These are phyloP conservation scores for Periparus ater DNA, from an alignment of 2,797 vertebrate species.

Conservation along the genomic window DNA sequence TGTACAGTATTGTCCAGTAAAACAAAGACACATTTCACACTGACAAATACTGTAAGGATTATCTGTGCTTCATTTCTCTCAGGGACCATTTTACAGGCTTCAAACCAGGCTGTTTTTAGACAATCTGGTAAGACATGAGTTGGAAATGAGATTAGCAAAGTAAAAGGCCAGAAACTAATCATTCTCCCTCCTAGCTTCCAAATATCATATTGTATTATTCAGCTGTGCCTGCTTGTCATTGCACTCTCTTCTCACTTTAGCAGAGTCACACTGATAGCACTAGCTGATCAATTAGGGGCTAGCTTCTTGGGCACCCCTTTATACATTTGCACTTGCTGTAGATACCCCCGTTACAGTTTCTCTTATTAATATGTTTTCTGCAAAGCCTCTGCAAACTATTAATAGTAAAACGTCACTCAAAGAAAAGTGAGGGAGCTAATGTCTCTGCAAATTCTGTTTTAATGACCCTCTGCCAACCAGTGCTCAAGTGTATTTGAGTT, in stretches of 20 bases:
- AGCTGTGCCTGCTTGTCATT: conserved; percentile 77
- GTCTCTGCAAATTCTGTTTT: conserved; percentile 88
- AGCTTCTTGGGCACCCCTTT: conserved; percentile 73
- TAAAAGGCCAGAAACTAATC: conserved; percentile 75
- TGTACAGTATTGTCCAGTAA: conserved; percentile 62
- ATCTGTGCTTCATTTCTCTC: conserved; percentile 61
- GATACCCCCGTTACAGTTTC: conserved; percentile 80
- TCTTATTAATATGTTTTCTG: conserved; percentile 87
- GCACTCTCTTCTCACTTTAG: conserved; percentile 74
- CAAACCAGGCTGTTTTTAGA: conserved; percentile 63
- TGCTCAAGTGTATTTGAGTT: conserved; percentile 87
- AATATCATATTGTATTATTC: conserved; percentile 79
- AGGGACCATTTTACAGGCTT: conserved; percentile 61
- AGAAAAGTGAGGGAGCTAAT: conserved; percentile 87
- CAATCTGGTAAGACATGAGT: conserved; percentile 62
- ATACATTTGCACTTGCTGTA: conserved; percentile 76
- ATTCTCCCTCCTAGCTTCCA: conserved; percentile 62
- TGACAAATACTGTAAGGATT: conserved; percentile 67
- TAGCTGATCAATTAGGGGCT: conserved; percentile 83
- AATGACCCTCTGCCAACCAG: conserved; percentile 87
- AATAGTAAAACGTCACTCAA: conserved; percentile 89
- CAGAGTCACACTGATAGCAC: conserved; percentile 77
- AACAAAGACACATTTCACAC: conserved; percentile 68
- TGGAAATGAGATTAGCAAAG: conserved; percentile 72
- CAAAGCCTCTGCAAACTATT: conserved; percentile 87